These are phyloP conservation scores for Solea senegalensis DNA, from an alignment of 2,113 vertebrate genomes.

Conservation along the genomic window DNA sequence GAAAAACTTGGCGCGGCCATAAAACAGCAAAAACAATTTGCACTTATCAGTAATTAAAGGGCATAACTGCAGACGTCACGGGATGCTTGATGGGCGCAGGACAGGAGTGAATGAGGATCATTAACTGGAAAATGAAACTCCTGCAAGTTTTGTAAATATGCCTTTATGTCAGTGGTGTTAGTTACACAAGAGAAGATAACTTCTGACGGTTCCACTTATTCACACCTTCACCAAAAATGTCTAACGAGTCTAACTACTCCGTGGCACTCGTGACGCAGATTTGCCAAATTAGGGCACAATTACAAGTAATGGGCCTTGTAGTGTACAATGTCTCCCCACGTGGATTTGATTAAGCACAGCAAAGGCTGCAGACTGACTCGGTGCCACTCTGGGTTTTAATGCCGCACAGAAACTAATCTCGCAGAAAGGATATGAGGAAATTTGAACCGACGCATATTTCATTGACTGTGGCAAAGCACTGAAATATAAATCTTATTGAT, in stretches of 20 bases:
- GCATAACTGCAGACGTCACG: slow-evolving; percentile 36
- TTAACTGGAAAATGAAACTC: slow-evolving; percentile 61
- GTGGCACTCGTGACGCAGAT: slow-evolving; percentile 61
- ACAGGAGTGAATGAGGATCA: slow-evolving; percentile 54
- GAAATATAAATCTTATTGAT: neutral
- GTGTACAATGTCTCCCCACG: slow-evolving; percentile 69
- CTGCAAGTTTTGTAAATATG: neutral
- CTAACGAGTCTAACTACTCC: slow-evolving; percentile 11
- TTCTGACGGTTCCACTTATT: slow-evolving; percentile 12
- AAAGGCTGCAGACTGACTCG: slow-evolving; percentile 25
- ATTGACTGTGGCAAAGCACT: neutral
- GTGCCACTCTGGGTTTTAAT: slow-evolving; percentile 19
- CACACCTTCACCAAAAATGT: slow-evolving; percentile 42
- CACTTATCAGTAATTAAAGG: slow-evolving; percentile 70
- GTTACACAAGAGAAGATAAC: slow-evolving; percentile 21
- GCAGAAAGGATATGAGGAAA: neutral
- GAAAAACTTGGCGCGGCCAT: slow-evolving; percentile 65
- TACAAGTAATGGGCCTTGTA: slow-evolving; percentile 70
- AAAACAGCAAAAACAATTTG: slow-evolving; percentile 55
- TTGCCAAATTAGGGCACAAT: slow-evolving; percentile 68
- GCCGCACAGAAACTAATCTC: neutral
- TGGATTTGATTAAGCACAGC: slow-evolving; percentile 67
- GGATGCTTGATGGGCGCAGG: slow-evolving; percentile 49
- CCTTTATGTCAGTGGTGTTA: neutral
- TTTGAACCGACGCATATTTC: neutral